These are phyloP conservation scores for Tragelaphus oryx DNA, from an alignment of 2,797 vertebrate species.

Conservation along the genomic window DNA sequence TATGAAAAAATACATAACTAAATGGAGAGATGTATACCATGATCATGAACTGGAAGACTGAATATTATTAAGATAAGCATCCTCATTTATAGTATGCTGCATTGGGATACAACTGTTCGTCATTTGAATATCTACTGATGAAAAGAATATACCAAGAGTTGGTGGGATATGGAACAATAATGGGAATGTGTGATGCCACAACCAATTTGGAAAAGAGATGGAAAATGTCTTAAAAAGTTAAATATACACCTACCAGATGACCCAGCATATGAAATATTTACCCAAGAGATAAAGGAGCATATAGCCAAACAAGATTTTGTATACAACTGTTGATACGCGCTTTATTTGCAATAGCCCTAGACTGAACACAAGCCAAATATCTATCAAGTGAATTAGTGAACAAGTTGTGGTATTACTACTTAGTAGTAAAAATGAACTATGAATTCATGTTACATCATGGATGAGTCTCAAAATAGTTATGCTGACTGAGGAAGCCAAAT, in stretches of 20 bases:
- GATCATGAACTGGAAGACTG: neutral
- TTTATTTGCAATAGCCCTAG: neutral
- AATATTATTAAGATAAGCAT: neutral
- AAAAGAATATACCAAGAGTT: neutral
- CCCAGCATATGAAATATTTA: neutral
- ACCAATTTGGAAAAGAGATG: neutral
- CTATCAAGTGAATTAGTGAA: neutral
- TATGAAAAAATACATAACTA: neutral
- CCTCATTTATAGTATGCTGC: neutral
- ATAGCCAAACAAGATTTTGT: neutral
- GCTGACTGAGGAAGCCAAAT: neutral
- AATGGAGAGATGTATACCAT: neutral
- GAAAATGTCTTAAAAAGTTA: neutral
- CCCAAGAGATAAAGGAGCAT: neutral
- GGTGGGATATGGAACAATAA: neutral
- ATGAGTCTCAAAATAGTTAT: neutral
- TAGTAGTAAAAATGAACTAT: neutral
- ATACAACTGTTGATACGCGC: neutral
- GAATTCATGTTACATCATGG: neutral
- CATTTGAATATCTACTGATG: neutral
- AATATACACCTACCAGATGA: neutral
- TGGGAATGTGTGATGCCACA: neutral
- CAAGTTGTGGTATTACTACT: neutral
- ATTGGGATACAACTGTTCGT: neutral
- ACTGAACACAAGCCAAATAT: neutral